phyloP scores from a whole-genome alignment of 2,888 invertebrate species.

The Eupithecia centaureata region DNA sequence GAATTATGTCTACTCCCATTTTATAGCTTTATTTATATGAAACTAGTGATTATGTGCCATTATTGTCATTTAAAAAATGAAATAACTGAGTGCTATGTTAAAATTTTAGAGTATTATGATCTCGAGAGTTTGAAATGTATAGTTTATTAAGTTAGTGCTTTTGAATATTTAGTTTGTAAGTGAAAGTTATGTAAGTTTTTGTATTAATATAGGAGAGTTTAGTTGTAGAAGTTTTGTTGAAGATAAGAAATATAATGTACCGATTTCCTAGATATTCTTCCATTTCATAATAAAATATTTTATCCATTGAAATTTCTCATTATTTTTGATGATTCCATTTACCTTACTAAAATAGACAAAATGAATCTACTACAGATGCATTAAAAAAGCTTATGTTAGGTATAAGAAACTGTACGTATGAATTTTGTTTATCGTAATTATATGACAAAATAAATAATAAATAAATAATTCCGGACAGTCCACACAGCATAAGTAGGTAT shows the following conservation, averaged over 20 bases:
- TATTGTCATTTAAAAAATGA: conserved; percentile 51
- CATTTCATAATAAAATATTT: conserved; percentile 37
- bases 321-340: not conserved
- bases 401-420: no score
- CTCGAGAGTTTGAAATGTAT: conserved; percentile 49
- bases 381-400: no score
- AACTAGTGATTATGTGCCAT: conserved; percentile 42
- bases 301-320: conserved; percentile 26
- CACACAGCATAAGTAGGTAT: no score
- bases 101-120: conserved; percentile 49
- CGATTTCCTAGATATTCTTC: conserved; percentile 32
- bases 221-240: conserved; percentile 31
- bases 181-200: conserved; percentile 33
- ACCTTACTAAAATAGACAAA: no score
- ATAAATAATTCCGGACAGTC: no score
- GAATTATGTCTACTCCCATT: conserved; percentile 32
- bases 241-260: conserved; percentile 31
- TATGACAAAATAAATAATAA: no score
- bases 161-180: conserved; percentile 26
- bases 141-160: conserved; percentile 43
- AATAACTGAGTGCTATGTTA: conserved; percentile 43
- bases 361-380: no score
- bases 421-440: no score
- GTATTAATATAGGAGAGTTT: conserved; percentile 21
- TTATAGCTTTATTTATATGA: conserved; percentile 37